These are phyloP conservation scores for Tetragnatha versicolor DNA, from an alignment of 1,140 invertebrate genomes.

Conservation along the genomic window DNA sequence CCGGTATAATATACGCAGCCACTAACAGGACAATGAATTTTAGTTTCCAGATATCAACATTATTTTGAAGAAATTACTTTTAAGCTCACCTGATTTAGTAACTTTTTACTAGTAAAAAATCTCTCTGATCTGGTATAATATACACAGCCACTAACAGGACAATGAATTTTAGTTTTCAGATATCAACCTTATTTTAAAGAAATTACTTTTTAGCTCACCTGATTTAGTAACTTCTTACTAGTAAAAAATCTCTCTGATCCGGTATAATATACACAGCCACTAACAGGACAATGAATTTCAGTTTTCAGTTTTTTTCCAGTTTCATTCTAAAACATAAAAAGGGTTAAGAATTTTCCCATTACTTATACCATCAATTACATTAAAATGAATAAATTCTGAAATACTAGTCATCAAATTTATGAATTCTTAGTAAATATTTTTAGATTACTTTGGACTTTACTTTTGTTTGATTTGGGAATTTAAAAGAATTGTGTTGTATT, in stretches of 20 bases:
- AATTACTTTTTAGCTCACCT: slow-evolving; percentile 26
- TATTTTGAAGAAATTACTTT: not conserved
- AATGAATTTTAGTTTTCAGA: not conserved
- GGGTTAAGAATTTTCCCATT: too few relatives aligned
- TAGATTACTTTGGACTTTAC: too few relatives aligned
- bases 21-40: not conserved
- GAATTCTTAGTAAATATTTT: too few relatives aligned
- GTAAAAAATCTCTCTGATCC: slow-evolving; percentile 42
- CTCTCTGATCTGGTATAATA: not conserved
- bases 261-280: slow-evolving; percentile 43
- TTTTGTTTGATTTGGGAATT: too few relatives aligned
- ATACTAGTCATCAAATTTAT: too few relatives aligned
- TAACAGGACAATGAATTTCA: slow-evolving; percentile 40
- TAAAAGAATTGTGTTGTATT: too few relatives aligned
- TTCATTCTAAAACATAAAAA: slow-evolving; percentile 27
- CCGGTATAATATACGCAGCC: not conserved
- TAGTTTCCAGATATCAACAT: not conserved
- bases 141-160: not conserved
- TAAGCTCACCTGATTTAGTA: not conserved
- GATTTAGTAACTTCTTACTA: slow-evolving; percentile 38
- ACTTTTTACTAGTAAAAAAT: not conserved
- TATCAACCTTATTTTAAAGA: not conserved
- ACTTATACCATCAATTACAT: too few relatives aligned
- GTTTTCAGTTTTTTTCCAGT: slow-evolving; percentile 26
- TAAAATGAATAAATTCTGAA: too few relatives aligned